A percentile compares a stretch with the other conserved stretches of the same genome.
phyloP scores from a whole-genome alignment of 2,888 invertebrate genomes.

The Sepioteuthis lessoniana region DNA sequence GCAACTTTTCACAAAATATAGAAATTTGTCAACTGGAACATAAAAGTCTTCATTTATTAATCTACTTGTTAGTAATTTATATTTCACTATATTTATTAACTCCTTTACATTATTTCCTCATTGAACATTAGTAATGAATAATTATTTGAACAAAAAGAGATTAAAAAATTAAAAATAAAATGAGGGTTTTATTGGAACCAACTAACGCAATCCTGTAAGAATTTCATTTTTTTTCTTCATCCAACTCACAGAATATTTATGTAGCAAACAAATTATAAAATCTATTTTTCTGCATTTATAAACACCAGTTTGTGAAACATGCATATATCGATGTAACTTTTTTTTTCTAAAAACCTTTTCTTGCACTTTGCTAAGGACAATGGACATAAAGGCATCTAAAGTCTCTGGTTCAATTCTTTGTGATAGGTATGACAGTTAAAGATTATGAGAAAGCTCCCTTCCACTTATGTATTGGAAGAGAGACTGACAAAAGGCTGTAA shows the following conservation, averaged over 20 bases:
- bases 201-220: not conserved
- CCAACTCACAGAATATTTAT: not conserved
- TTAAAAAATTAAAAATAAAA: not conserved
- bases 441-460: too few species aligned
- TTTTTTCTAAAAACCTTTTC: too few species aligned
- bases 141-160: not conserved
- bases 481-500: too few species aligned
- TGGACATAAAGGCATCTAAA: too few species aligned
- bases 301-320: not conserved
- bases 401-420: too few species aligned
- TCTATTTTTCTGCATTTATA: not conserved
- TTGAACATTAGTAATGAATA: not conserved
- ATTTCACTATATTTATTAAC: not conserved
- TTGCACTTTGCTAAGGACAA: too few species aligned
- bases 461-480: too few species aligned
- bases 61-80: too few species aligned
- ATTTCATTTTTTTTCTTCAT: not conserved
- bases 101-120: not conserved
- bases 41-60: too few species aligned
- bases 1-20: not conserved
- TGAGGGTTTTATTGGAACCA: not conserved
- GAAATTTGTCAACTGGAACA: not conserved
- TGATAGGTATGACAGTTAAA: too few species aligned
- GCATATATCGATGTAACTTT: not conserved
- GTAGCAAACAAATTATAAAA: not conserved